Conservation (phyloP, 2,113 vertebrate species). For the Podocnemis expansa region DNA sequence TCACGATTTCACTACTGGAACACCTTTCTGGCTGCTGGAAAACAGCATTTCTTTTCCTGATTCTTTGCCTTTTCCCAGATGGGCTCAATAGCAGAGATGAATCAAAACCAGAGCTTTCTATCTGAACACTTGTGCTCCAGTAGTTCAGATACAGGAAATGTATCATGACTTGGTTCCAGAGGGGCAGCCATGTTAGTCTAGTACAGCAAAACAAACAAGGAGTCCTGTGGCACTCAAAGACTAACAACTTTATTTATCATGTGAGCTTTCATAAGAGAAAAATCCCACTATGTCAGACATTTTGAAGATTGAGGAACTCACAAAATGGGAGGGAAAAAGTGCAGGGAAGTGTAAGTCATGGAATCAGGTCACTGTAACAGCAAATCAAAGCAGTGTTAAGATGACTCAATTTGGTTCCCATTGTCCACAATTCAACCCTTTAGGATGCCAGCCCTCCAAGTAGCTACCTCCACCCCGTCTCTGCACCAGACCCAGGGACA, state of each 20-base stretch:
- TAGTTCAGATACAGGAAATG: neutral
- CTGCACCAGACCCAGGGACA: neutral
- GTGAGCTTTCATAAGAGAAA: too few relatives aligned
- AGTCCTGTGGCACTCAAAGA: too few relatives aligned
- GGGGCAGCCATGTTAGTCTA: too few relatives aligned
- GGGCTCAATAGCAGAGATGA: neutral
- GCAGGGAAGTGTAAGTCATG: too few relatives aligned
- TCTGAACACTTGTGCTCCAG: neutral
- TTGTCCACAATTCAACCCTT: neutral
- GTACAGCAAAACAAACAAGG: too few relatives aligned
- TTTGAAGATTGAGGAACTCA: too few relatives aligned
- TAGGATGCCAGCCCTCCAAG: neutral
- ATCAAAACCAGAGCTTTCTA: neutral
- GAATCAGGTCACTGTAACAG: too few relatives aligned
- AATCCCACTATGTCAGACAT: too few relatives aligned
- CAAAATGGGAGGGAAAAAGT: too few relatives aligned
- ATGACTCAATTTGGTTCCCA: too few relatives aligned
- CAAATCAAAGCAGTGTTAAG: too few relatives aligned
- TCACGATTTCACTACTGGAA: conserved; percentile 14
- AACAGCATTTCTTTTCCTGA: conserved; percentile 26
- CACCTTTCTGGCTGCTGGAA: neutral
- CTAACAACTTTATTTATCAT: too few relatives aligned
- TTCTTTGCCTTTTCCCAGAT: neutral
- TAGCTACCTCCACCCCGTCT: neutral
- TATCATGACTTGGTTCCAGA: neutral